These are phyloP conservation scores for Cetonia aurata DNA, from an alignment of 2,888 invertebrate species.

Conservation along the genomic window DNA sequence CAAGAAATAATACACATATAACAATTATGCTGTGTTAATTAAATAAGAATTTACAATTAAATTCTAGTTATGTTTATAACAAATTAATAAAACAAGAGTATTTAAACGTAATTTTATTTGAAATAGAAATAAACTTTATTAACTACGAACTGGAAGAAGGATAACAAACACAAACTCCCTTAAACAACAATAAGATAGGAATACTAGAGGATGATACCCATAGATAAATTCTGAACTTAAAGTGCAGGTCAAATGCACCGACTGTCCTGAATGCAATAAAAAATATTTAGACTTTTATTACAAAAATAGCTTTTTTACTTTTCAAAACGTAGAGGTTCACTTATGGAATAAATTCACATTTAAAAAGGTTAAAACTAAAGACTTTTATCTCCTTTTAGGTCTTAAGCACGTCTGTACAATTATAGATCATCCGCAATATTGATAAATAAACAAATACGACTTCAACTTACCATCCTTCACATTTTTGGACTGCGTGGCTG, in stretches of 20 bases:
- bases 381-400: neutral
- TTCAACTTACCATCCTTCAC: slow-evolving; percentile 79
- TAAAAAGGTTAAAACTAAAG: neutral
- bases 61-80: too few relatives aligned
- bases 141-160: neutral
- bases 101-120: neutral
- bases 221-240: too few relatives aligned
- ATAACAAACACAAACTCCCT: slow-evolving; percentile 1
- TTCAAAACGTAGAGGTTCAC: slow-evolving; percentile 4
- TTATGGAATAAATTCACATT: slow-evolving; percentile 1
- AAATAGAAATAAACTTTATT: neutral
- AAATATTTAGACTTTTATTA: slow-evolving; percentile 7
- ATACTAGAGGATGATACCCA: too few relatives aligned
- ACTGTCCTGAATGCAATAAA: slow-evolving; percentile 1
- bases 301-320: slow-evolving; percentile 24
- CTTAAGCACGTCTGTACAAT: slow-evolving; percentile 19
- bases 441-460: slow-evolving; percentile 45
- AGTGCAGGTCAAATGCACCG: too few relatives aligned
- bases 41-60: too few relatives aligned
- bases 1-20: too few relatives aligned
- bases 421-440: slow-evolving; percentile 37
- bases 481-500: slow-evolving; percentile 78
- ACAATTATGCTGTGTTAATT: too few relatives aligned
- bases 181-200: neutral
- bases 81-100: too few relatives aligned